Percentiles rank a stretch among this genome's conserved stretches.
Evolutionary conservation across 1,140 invertebrate species (phyloP).

Genomic region (Cydia amplana): DNA sequence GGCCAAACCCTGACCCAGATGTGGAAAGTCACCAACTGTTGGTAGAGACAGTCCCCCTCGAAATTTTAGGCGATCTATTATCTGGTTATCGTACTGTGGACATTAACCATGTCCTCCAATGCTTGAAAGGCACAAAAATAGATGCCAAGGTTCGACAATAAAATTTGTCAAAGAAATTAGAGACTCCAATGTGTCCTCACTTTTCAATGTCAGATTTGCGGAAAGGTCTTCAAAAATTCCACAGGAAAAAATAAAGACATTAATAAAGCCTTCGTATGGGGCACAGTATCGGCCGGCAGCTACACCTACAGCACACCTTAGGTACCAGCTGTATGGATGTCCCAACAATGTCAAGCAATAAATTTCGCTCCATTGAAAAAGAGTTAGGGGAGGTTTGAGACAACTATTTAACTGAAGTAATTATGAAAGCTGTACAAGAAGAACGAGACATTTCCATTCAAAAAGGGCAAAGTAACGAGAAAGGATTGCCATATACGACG

Average conservation of each 20-base stretch:
- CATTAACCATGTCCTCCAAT: slow-evolving; percentile 3
- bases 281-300: slow-evolving; percentile 2
- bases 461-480: slow-evolving; percentile 42
- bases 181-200: neutral
- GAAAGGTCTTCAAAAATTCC: neutral
- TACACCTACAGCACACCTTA: slow-evolving; percentile 24
- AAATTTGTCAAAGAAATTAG: slow-evolving; percentile 10
- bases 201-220: slow-evolving; percentile 17
- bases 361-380: slow-evolving; percentile 11
- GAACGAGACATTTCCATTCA: slow-evolving; percentile 21
- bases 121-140: neutral
- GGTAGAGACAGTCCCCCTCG: neutral
- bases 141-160: neutral
- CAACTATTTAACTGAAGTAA: slow-evolving; percentile 26
- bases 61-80: neutral
- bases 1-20: neutral
- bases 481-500: slow-evolving; percentile 53
- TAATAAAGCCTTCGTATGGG: slow-evolving; percentile 17
- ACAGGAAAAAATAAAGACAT: neutral
- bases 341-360: slow-evolving; percentile 28
- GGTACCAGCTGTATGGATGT: slow-evolving; percentile 22
- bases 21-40: neutral
- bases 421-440: slow-evolving; percentile 21
- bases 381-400: slow-evolving; percentile 18
- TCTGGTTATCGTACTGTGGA: slow-evolving; percentile 23